Base-by-base conservation (phyloP, 30 jellyfish, hydroid and myxozoan genomes). In the Aurelia sp. region DNA sequence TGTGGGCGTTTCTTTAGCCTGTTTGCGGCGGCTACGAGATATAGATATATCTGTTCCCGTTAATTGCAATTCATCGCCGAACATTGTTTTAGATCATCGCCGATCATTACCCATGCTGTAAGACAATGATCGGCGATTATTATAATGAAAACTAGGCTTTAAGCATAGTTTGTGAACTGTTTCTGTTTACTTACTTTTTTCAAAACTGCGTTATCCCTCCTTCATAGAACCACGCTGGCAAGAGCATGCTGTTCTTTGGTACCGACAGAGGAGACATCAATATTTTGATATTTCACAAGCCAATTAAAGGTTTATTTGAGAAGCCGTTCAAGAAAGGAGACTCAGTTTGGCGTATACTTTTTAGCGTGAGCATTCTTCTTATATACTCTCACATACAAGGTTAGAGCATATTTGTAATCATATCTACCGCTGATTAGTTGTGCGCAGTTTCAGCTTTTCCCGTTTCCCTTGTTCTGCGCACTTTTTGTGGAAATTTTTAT, bases 211-310 rank as follows among this genome's bases (percentile, higher is more conserved):
- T 44, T 16, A 19, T 58, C 19, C 20, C 52, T n/a, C 35, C 15
- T 55, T 73, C 22, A 1, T 35, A 87, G 96, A 87, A 87, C 51
- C 38, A 9, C 8, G 76, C 92, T 33, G 92, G 79, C 47, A 79
- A 44, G 48, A 79, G 97, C 22, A 60, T 80, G 84, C 74, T 89
- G 61, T 20, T 89, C 21, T 89, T 79, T 74, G 97, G 97, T 19
- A 79, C 92, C 24, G 97, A 89, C 79, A 79, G 89, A 63, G 97
- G 97, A n/a, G 97, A 89, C 52, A 80, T 89, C 13, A 72, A 89
- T 63, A 67, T 89, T 16, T 65, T 89, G 83, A 72, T 72, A 10
- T 89, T 89, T 63, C 80, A 62, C 64, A 69, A 66, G 44, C 97
- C 97, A 62, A 89, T 58, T 24, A 89, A 80, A 73, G 92, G 97